phyloP scores from a whole-genome alignment of 2,797 vertebrate species.

The Anguilla pacifica region DNA sequence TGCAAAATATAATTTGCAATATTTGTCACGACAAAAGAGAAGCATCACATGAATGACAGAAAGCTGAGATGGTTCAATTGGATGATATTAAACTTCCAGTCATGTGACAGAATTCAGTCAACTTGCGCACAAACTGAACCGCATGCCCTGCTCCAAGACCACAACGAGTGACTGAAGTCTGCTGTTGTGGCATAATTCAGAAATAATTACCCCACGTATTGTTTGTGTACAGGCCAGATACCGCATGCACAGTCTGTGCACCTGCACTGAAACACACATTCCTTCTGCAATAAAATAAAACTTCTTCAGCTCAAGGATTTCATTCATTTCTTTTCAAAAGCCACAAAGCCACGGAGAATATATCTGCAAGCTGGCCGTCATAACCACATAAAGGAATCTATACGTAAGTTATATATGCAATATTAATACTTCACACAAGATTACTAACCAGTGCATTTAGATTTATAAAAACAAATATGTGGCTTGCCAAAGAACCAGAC shows the following conservation, averaged over 20 bases:
- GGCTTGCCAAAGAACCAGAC: background rate
- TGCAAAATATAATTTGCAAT: background rate
- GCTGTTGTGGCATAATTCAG: background rate
- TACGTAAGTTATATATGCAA: background rate
- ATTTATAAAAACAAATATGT: background rate
- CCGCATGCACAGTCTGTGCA: background rate
- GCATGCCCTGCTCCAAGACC: background rate
- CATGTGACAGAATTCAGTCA: slow-evolving; percentile 21
- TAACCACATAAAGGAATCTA: background rate
- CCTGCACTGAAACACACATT: background rate
- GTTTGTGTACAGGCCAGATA: background rate
- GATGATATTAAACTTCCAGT: slow-evolving; percentile 22
- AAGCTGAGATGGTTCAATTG: background rate
- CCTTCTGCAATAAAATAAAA: background rate
- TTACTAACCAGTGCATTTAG: background rate
- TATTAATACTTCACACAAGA: background rate
- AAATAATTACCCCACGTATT: background rate
- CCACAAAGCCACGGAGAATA: background rate
- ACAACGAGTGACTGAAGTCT: background rate
- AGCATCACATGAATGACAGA: background rate
- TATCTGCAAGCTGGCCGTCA: background rate
- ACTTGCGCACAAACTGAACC: background rate
- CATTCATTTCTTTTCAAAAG: background rate
- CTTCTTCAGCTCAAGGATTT: background rate
- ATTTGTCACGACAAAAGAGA: background rate